Percentiles rank a stretch among this genome's conserved stretches.
phyloP scores from a whole-genome alignment of 2,888 invertebrate genomes.

The Ophioninae sp. region DNA sequence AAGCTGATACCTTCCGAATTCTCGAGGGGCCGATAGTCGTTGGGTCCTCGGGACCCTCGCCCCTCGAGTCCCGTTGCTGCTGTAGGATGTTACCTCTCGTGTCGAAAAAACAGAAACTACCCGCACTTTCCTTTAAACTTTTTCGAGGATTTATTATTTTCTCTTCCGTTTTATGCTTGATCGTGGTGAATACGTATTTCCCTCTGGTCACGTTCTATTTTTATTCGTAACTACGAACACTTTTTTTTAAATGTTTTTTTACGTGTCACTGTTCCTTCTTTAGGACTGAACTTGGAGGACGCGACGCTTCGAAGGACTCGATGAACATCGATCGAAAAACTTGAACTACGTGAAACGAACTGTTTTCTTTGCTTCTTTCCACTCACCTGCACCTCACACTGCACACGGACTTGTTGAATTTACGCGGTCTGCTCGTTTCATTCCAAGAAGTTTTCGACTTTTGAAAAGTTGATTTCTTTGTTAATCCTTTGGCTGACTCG shows the following conservation, averaged over 20 bases:
- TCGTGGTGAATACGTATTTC: neutral
- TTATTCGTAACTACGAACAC: neutral
- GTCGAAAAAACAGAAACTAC: constrained; percentile 14
- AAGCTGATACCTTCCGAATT: constrained; percentile 29
- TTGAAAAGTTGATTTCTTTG: neutral
- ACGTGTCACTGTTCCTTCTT: neutral
- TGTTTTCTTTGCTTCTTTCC: constrained; percentile 18
- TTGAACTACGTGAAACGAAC: constrained; percentile 18
- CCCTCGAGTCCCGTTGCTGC: constrained; percentile 63
- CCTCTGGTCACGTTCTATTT: neutral
- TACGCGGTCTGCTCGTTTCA: constrained; percentile 14
- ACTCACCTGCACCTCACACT: constrained; percentile 52
- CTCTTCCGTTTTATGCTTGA: neutral
- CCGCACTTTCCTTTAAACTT: neutral
- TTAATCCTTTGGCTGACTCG: neutral
- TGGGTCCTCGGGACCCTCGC: constrained; percentile 55
- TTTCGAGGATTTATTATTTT: neutral
- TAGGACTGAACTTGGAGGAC: neutral
- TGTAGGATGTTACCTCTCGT: constrained; percentile 43
- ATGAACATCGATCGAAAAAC: constrained; percentile 31
- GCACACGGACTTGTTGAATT: constrained; percentile 64
- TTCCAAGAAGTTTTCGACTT: neutral
- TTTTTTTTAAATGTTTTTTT: neutral
- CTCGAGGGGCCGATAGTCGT: constrained; percentile 27
- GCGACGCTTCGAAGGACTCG: neutral